A percentile compares a stretch with the other conserved stretches of the same genome.
Conservation (phyloP, 2,797 vertebrate species). For the Uromys caudimaculatus region DNA sequence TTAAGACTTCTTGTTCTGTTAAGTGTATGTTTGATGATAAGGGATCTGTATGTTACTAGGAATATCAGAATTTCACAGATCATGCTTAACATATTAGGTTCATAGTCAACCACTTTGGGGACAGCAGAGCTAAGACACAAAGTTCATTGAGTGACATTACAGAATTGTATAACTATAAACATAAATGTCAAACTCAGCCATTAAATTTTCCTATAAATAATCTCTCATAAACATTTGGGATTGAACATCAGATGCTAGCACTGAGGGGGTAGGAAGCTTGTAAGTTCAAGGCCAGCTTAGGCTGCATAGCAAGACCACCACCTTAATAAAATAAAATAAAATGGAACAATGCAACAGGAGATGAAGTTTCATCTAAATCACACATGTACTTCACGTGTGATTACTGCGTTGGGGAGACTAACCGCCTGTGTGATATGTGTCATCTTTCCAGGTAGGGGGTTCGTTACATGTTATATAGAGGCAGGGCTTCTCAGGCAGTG, state of each 20-base stretch:
- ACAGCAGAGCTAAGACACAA: background rate
- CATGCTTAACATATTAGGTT: constrained; percentile 3
- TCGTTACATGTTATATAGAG: constrained; percentile 1
- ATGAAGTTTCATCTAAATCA: constrained; percentile 21
- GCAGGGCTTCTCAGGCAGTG: background rate
- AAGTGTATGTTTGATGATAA: background rate
- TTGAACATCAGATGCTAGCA: background rate
- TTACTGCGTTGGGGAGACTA: background rate
- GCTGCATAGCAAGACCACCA: too few relatives aligned
- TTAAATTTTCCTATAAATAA: constrained; percentile 45
- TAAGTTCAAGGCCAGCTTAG: background rate
- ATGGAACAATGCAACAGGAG: background rate
- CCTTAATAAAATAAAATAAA: background rate
- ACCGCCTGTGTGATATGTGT: background rate
- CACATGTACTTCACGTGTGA: background rate
- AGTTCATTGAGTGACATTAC: background rate
- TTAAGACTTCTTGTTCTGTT: constrained; percentile 37
- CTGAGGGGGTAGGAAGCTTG: background rate
- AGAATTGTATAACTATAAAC: background rate
- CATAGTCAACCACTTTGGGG: background rate
- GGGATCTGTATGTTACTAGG: background rate
- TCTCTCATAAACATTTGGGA: background rate
- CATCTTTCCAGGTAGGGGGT: background rate
- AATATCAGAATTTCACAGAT: background rate
- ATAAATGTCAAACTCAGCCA: background rate